Conservation (phyloP, 2,888 invertebrate species). For the Linhomoeus sp. region DNA sequence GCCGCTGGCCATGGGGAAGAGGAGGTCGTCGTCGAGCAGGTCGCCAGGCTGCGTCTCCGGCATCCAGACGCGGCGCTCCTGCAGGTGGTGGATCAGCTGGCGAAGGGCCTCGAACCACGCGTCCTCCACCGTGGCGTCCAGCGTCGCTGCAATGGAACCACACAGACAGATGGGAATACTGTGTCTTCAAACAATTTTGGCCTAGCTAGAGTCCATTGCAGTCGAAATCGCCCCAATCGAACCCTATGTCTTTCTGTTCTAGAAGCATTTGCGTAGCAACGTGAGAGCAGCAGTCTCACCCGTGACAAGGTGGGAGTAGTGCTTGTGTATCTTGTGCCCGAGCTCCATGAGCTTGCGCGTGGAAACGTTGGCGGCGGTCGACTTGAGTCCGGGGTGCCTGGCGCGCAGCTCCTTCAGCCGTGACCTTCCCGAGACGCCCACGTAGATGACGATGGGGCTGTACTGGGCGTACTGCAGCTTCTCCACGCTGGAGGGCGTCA, state of each 20-base stretch:
- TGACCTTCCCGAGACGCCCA: constrained; percentile 82
- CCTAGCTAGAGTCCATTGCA: too few species aligned
- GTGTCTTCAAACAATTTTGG: too few species aligned
- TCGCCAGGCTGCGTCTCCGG: constrained; percentile 93
- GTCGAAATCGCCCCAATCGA: too few species aligned
- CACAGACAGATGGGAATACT: too few species aligned
- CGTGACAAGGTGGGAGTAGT: constrained; percentile 86
- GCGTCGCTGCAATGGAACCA: constrained; percentile 32
- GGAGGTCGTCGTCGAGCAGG: constrained; percentile 89
- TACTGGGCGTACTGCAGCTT: constrained; percentile 90
- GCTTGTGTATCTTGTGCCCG: constrained; percentile 76
- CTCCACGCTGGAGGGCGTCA: constrained; percentile 85
- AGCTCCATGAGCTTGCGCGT: constrained; percentile 92
- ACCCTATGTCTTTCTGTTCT: too few species aligned
- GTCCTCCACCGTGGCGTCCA: constrained; percentile 59
- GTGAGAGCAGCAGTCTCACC: constrained; percentile 35
- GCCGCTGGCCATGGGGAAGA: constrained; percentile 90
- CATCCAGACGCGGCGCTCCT: constrained; percentile 87
- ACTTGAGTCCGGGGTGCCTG: constrained; percentile 45
- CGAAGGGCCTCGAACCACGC: constrained; percentile 82
- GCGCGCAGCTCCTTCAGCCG: constrained; percentile 76
- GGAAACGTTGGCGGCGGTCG: constrained; percentile 41
- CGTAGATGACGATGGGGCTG: constrained; percentile 85
- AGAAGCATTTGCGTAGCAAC: not conserved
- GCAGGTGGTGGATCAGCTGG: constrained; percentile 79